Evolutionary conservation across 2,113 vertebrate genomes (phyloP), one percentile per base, ranked within the genome.

Genomic region (Taurulus bubalis): DNA sequence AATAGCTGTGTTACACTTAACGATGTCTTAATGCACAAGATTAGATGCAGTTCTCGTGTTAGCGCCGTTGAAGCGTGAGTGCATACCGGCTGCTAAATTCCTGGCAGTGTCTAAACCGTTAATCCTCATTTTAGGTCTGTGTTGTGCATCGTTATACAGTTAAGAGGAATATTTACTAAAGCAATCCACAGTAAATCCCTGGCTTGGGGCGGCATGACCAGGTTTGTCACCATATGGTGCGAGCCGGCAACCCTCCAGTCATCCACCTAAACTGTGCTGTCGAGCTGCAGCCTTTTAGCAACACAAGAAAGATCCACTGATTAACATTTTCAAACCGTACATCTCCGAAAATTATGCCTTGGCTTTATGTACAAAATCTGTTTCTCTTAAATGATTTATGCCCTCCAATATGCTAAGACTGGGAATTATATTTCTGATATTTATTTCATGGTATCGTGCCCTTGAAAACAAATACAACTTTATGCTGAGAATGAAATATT

Each of bases 401-500:
- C 38, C 22, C 79, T 89, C 81, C 91, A 92, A 89, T 90, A 92
- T 93, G 94, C 89, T 92, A 87, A 90, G 86, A 86, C 88, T 89
- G 90, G 87, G 87, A 94, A 94, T 93, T 92, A 91, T 89, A 90
- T 85, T 89, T 90, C 79, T 93, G 88, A 93, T 94, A 92, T 94
- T 93, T 94, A 94, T 91, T 94, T 94, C 89, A 94, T 92, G 87
- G 78, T 87, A 91, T 92, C 92, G 86, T 85, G 90, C 91, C 91
- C 92, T 90, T 87, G 90, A 89, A 94, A 95, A 94, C 93, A 95
- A 95, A 95, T 94, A 92, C 32, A 91, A 92, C 90, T 95, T 94
- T 90, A 93, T 93, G 91, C 90, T 89, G 90, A 86, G 79, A 75
- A 95, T 95, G 85, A 95, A 95, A 95, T 94, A 95, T 95, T 95